Base-by-base conservation (phyloP, 1,140 invertebrate genomes). In the Chironomus striatipennis region DNA sequence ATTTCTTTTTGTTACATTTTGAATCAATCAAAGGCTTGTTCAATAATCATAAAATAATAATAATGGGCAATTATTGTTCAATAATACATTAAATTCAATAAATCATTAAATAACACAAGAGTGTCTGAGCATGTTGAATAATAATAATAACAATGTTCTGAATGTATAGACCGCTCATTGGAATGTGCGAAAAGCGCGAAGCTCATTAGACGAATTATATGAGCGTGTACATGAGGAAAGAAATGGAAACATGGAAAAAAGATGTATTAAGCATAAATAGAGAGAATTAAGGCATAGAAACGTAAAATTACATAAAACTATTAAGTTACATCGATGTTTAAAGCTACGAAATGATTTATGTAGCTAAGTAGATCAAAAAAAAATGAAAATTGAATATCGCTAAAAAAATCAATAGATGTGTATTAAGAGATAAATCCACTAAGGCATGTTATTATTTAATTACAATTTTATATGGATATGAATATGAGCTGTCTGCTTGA, bases 381-480 rank as follows among this genome's bases (percentile, higher is more conserved):
- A 57, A 57, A 34, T n/a, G 47, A 57, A n/a, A 57, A 57, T 57
- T n/a, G 5, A 57, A n/a, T n/a, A n/a, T 57, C 47, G n/a, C 12
- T 57, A 5, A 57, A 5, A 57, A 57, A 57, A 57, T 57, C 43
- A 57, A 57, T n/a, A 12, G 47, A 57, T 57, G n/a, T 12, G n/a
- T 57, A n/a, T 57, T n/a, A 12, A 57, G 12, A 57, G 47, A 57
- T 57, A 57, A 57, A n/a, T 57, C 47, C 47, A 57, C 12, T n/a
- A n/a, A 57, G 47, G 47, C 12, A 57, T 57, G 47, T 57, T 57
- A 57, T 57, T n/a, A 57, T 57, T 57, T 57, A 57, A 57, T 57
- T 57, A 57, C 47, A 57, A n/a, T 57, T 57, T 57, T n/a, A 57
- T 12, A 57, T n/a, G n/a, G 15, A 57, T 57, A 34, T n/a, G n/a